Percentiles rank a stretch among this genome's conserved stretches.
These are phyloP conservation scores for Drosophila takahashii DNA, from an alignment of 1,140 invertebrate genomes.

Conservation along the genomic window DNA sequence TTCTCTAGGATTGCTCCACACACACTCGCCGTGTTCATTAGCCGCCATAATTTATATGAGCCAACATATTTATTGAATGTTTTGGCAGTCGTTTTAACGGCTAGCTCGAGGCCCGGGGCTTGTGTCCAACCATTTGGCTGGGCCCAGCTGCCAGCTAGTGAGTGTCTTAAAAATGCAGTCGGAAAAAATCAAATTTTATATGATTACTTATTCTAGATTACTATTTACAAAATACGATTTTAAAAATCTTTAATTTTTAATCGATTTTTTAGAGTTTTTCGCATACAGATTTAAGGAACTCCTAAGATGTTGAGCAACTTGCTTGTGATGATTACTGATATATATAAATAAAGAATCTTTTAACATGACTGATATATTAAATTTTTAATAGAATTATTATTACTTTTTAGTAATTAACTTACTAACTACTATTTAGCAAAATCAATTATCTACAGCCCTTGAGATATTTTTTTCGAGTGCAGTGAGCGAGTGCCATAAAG, in stretches of 20 bases:
- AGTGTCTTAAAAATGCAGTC: conserved; percentile 58
- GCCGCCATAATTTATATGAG: conserved; percentile 78
- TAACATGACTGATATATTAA: too few species aligned
- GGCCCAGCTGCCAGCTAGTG: conserved; percentile 62
- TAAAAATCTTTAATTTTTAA: too few species aligned
- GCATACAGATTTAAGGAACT: too few species aligned
- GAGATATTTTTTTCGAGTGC: conserved; percentile 19
- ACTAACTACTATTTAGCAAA: too few species aligned
- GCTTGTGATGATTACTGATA: too few species aligned
- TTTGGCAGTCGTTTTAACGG: conserved; percentile 79
- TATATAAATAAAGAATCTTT: too few species aligned
- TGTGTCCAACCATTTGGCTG: conserved; percentile 54
- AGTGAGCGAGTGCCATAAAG: conserved; percentile 59
- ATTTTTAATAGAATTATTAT: too few species aligned
- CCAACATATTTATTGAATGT: conserved; percentile 82
- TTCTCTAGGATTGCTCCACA: conserved; percentile 31
- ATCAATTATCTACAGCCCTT: not conserved
- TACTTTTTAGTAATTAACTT: too few species aligned
- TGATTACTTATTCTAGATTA: too few species aligned
- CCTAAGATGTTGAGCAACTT: too few species aligned
- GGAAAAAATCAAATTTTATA: not conserved
- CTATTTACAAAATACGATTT: too few species aligned
- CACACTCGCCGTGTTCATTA: conserved; percentile 71
- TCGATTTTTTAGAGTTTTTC: too few species aligned
- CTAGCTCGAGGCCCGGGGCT: conserved; percentile 35